Percentiles rank a stretch among this genome's conserved stretches.
Conservation (phyloP, 2,113 vertebrate species). For the rabbit (Oryctolagus cuniculus) region mOryCun1.1 NC_091434.1:3525501-3526000, state of each 20-base stretch:
- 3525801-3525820: not conserved
- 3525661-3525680: no score
- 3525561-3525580: not conserved
- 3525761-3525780: no score
- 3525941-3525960: not conserved
- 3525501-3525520: not conserved
- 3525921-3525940: not conserved
- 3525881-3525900: no score
- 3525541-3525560: not conserved
- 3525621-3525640: not conserved
- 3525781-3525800: no score
- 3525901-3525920: not conserved
- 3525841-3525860: not conserved
- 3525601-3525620: no score
- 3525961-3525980: not conserved
- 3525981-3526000: not conserved
- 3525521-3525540: not conserved
- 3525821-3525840: not conserved
- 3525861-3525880: not conserved
- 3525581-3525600: not conserved
- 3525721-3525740: no score
- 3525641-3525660: not conserved
- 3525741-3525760: not conserved
- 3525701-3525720: not conserved
- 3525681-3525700: not conserved